phyloP scores from a whole-genome alignment of 2,113 vertebrate species.

The Procavia capensis region DNA sequence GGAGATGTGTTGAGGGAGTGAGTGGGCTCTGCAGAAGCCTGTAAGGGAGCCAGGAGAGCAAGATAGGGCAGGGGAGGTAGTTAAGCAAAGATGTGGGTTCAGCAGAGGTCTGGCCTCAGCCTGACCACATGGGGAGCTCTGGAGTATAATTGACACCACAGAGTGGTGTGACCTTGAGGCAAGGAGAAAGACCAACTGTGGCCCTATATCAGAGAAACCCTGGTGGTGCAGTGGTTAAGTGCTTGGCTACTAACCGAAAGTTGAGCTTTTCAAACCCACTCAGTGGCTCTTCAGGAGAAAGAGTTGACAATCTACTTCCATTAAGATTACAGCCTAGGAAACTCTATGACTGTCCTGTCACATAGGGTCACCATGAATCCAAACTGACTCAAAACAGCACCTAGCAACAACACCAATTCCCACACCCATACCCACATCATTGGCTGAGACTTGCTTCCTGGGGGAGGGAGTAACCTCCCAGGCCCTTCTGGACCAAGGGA shows the following conservation, averaged over 20 bases:
- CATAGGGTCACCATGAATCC: too few species aligned
- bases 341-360: neutral
- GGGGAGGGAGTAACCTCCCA: neutral
- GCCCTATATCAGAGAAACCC: neutral
- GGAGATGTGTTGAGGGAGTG: neutral
- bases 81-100: neutral
- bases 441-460: neutral
- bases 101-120: neutral
- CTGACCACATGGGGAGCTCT: accelerated
- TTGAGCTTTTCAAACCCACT: neutral
- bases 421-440: neutral
- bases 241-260: neutral
- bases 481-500: neutral
- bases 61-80: neutral
- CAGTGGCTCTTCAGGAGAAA: neutral
- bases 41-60: neutral
- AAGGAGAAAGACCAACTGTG: neutral
- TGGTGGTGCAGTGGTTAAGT: neutral
- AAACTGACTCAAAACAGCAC: too few species aligned
- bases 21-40: neutral
- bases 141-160: neutral
- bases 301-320: neutral
- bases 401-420: neutral
- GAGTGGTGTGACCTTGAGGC: neutral
- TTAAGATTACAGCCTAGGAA: neutral